A percentile compares a stretch with the other conserved stretches of the same genome.
Evolutionary conservation across 2,113 vertebrate species (phyloP).

Genomic region (Mobula hypostoma): DNA sequence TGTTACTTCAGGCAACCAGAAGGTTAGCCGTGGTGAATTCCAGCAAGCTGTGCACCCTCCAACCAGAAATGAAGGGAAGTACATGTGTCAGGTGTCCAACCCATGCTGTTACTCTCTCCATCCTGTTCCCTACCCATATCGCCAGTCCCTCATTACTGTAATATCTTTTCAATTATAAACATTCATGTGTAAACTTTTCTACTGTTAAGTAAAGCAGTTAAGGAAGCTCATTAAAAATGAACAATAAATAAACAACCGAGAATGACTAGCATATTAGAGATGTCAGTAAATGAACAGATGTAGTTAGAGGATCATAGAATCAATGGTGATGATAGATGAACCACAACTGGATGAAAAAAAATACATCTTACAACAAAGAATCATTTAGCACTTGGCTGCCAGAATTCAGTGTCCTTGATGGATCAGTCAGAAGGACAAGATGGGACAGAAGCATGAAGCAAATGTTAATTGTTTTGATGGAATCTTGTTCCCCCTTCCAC

Average conservation of each 20-base stretch:
- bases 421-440: constrained; percentile 19
- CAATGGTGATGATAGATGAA: constrained; percentile 16
- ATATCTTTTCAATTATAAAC: neutral
- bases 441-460: neutral
- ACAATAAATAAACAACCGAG: neutral
- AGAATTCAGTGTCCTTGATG: constrained; percentile 27
- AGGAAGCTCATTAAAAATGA: neutral
- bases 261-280: neutral
- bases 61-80: too few species aligned
- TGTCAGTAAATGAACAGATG: neutral
- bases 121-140: too few species aligned
- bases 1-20: too few species aligned
- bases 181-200: neutral
- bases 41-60: too few species aligned
- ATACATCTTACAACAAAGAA: neutral
- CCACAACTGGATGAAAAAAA: constrained; percentile 1
- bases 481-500: constrained; percentile 44
- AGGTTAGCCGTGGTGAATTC: too few species aligned
- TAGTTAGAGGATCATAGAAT: neutral
- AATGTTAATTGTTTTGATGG: constrained; percentile 31
- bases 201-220: neutral
- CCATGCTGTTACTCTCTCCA: too few species aligned
- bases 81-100: too few species aligned
- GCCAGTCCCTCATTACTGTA: neutral
- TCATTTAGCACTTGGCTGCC: constrained; percentile 1